phyloP scores from a whole-genome alignment of 1,140 invertebrate species.

The Zaprionus kolodkinae region DNA sequence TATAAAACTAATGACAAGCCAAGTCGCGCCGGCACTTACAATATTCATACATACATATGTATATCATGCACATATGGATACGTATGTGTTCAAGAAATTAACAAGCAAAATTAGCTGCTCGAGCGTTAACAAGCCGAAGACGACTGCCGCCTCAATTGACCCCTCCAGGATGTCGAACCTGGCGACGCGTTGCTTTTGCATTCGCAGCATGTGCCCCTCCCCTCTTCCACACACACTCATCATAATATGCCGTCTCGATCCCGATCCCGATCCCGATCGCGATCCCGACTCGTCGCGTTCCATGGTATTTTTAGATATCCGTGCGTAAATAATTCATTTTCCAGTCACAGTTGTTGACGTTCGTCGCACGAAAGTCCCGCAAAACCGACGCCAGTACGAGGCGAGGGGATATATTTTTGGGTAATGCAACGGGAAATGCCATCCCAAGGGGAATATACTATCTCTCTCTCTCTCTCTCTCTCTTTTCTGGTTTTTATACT shows the following conservation, averaged over 20 bases:
- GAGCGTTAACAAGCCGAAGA: constrained; percentile 25
- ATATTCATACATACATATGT: neutral
- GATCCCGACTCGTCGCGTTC: neutral
- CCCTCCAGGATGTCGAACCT: constrained; percentile 42
- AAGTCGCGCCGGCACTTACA: constrained; percentile 46
- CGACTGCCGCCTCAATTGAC: constrained; percentile 32
- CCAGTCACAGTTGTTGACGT: constrained; percentile 80
- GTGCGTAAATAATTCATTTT: constrained; percentile 81
- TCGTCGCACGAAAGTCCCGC: constrained; percentile 50
- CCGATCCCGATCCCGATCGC: constrained; percentile 23
- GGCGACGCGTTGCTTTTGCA: constrained; percentile 41
- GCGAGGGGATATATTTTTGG: constrained; percentile 15
- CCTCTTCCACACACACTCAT: constrained; percentile 1
- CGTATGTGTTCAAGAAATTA: constrained; percentile 11
- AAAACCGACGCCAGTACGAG: constrained; percentile 34
- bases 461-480: constrained; percentile 23
- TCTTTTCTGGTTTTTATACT: constrained; percentile 20
- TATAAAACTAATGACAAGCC: constrained; percentile 76
- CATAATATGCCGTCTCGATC: constrained; percentile 31
- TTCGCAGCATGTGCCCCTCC: constrained; percentile 6
- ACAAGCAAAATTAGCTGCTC: constrained; percentile 37
- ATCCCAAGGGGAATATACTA: constrained; percentile 17
- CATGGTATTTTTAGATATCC: constrained; percentile 66
- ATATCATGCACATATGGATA: neutral
- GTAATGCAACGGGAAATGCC: constrained; percentile 25